Evolutionary conservation across 1,140 invertebrate genomes (phyloP).

Genomic region (Nephotettix cincticeps): DNA sequence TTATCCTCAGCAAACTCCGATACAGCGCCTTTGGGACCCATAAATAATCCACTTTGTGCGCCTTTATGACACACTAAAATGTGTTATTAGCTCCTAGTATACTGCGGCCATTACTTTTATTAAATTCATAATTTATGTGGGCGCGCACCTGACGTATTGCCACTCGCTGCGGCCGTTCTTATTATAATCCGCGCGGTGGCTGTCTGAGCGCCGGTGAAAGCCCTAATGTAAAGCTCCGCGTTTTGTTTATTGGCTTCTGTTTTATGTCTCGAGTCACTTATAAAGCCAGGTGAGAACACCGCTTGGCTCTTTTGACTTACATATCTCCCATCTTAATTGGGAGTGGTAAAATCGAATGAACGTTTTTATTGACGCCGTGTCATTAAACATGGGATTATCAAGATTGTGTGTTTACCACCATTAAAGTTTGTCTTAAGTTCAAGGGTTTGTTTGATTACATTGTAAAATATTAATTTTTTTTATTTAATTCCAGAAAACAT

Average conservation of each 20-base stretch:
- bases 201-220: too few relatives aligned
- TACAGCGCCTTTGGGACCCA: constrained; percentile 28
- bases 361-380: too few relatives aligned
- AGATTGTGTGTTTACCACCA: too few relatives aligned
- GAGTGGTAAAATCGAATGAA: neutral
- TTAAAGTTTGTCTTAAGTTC: too few relatives aligned
- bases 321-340: neutral
- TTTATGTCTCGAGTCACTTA: neutral
- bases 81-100: constrained; percentile 31
- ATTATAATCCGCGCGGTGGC: neutral
- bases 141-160: neutral
- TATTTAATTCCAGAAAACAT: too few relatives aligned
- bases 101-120: constrained; percentile 30
- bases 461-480: too few relatives aligned
- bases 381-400: too few relatives aligned
- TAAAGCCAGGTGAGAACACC: neutral
- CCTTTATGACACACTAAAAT: constrained; percentile 32
- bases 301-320: neutral
- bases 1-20: constrained; percentile 25
- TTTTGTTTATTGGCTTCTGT: neutral
- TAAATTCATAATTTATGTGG: constrained; percentile 29
- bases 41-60: constrained; percentile 29
- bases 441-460: too few relatives aligned
- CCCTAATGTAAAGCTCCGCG: neutral
- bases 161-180: neutral